Conservation (phyloP, 2,113 vertebrate species). For the Phalacrocorax carbo region DNA sequence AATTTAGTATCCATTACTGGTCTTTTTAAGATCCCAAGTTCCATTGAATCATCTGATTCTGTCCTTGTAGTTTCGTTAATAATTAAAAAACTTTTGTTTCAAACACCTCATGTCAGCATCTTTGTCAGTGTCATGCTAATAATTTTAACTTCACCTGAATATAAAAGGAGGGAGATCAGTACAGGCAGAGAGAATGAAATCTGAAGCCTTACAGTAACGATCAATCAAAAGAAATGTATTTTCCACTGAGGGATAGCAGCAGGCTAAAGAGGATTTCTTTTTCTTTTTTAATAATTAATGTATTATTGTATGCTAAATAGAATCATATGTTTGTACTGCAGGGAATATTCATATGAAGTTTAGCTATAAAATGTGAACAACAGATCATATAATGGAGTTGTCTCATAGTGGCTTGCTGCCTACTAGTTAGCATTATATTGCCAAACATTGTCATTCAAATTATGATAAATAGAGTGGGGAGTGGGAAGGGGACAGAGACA, state of each 20-base stretch:
- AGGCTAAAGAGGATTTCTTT: not conserved
- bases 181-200: not conserved
- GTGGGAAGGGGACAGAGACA: not conserved
- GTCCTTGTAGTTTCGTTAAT: constrained; percentile 65
- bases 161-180: not conserved
- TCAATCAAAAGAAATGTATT: not conserved
- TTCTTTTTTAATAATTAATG: not conserved
- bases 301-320: not conserved
- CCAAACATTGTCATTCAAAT: not conserved
- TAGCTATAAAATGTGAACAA: not conserved
- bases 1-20: constrained; percentile 66
- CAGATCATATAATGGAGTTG: not conserved
- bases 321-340: not conserved
- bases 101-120: constrained; percentile 39
- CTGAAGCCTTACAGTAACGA: not conserved
- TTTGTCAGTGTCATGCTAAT: constrained; percentile 55
- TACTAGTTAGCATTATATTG: not conserved
- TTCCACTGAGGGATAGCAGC: not conserved
- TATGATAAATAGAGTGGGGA: not conserved
- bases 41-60: constrained; percentile 53
- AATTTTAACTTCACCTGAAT: not conserved
- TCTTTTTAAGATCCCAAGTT: constrained; percentile 41
- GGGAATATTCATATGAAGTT: not conserved
- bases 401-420: not conserved
- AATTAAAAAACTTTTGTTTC: constrained; percentile 70